Conservation (phyloP, 2,888 invertebrate genomes). For the Eristalis tenax region DNA sequence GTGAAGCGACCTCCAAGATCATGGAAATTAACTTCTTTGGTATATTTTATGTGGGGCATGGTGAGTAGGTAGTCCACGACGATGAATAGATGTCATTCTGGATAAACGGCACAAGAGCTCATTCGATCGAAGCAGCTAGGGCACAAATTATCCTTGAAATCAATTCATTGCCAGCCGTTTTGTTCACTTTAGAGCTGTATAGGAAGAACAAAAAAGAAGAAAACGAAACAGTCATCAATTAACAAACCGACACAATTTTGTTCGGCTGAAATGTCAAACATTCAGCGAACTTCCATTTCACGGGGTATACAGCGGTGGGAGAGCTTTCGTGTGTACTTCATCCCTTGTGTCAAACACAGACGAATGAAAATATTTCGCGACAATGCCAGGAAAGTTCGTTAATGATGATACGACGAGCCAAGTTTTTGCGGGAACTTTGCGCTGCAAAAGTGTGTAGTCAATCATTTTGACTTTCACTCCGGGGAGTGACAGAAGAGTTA, state of each 20-base stretch:
- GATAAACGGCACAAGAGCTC: neutral
- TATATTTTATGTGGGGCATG: neutral
- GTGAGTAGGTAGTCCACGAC: neutral
- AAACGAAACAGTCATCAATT: neutral
- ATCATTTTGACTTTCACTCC: neutral
- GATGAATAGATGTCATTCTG: neutral
- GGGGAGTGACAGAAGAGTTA: neutral
- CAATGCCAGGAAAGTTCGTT: neutral
- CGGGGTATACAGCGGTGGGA: neutral
- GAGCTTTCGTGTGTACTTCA: neutral
- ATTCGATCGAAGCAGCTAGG: neutral
- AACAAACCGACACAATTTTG: neutral
- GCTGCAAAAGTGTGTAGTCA: neutral
- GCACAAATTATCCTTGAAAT: neutral
- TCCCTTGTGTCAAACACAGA: neutral
- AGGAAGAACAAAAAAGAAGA: neutral
- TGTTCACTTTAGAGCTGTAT: neutral
- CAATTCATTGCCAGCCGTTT: neutral
- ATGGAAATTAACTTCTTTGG: constrained; percentile 1
- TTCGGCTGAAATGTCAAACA: neutral
- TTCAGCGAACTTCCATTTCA: neutral
- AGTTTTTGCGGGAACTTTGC: neutral
- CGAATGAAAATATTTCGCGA: neutral
- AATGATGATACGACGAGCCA: neutral
- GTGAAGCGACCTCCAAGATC: neutral